phyloP scores from a whole-genome alignment of 2,888 invertebrate genomes.

The Chironomus tentans region DNA sequence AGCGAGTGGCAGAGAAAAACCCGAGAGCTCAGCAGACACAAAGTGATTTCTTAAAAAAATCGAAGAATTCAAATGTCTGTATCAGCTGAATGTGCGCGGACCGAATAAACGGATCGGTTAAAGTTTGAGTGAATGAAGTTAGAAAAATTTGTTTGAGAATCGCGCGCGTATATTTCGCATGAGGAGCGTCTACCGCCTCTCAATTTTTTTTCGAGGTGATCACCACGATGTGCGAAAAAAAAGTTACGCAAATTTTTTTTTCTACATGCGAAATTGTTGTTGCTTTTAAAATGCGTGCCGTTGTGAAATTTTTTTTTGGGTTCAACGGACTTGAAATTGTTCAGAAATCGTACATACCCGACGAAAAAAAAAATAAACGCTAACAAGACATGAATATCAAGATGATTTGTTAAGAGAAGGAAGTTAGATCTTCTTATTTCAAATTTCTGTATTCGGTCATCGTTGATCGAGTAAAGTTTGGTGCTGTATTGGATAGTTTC shows the following conservation, averaged over 20 bases:
- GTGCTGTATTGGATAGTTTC: not conserved
- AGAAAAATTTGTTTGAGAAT: not conserved
- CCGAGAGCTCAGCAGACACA: conserved; percentile 1
- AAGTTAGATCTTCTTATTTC: not conserved
- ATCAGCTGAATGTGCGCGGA: not conserved
- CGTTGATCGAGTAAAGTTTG: not conserved
- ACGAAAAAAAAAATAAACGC: too few species aligned
- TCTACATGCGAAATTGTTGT: not conserved
- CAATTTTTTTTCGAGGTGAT: too few species aligned
- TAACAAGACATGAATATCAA: not conserved
- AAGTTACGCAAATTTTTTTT: not conserved
- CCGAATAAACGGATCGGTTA: not conserved
- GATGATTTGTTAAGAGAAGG: not conserved
- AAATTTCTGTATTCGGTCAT: not conserved
- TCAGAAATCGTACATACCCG: too few species aligned
- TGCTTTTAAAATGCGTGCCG: not conserved
- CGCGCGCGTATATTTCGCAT: not conserved
- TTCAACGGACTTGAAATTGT: not conserved
- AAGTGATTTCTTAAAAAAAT: conserved; percentile 13
- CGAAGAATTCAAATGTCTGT: not conserved
- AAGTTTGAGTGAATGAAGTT: not conserved
- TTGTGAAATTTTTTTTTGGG: not conserved
- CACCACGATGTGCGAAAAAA: not conserved
- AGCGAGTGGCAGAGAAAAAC: not conserved
- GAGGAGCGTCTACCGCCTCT: not conserved